Conservation (phyloP, 1,140 invertebrate species). For the Calosoma granatense region DNA sequence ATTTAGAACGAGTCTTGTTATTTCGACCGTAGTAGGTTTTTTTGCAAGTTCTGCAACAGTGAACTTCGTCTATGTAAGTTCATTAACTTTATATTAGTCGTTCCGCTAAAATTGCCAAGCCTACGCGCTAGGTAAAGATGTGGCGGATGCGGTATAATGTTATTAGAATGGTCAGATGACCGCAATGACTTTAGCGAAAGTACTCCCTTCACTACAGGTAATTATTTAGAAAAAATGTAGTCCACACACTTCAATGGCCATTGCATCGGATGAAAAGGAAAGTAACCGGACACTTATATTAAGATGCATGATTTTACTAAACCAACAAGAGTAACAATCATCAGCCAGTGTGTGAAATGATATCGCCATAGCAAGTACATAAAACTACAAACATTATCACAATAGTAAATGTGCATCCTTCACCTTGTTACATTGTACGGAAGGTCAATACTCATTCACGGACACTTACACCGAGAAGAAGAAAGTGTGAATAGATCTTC, state of each 20-base stretch:
- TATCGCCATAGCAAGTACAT: too few species aligned
- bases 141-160: background rate
- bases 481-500: too few species aligned
- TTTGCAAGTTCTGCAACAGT: slow-evolving; percentile 4
- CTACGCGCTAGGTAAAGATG: background rate
- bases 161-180: background rate
- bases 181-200: background rate
- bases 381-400: too few species aligned
- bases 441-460: too few species aligned
- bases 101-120: background rate
- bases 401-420: too few species aligned
- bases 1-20: too few species aligned
- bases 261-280: slow-evolving; percentile 1
- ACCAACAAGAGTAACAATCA: too few species aligned
- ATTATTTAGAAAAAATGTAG: background rate
- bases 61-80: slow-evolving; percentile 2
- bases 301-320: background rate
- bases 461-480: too few species aligned
- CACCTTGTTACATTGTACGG: too few species aligned
- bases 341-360: too few species aligned
- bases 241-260: background rate
- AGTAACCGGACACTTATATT: background rate
- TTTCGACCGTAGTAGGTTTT: too few species aligned
- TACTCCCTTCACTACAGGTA: slow-evolving; percentile 1
- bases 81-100: background rate